Conservation (phyloP, 2,888 invertebrate species). For the Mamestra brassicae region DNA sequence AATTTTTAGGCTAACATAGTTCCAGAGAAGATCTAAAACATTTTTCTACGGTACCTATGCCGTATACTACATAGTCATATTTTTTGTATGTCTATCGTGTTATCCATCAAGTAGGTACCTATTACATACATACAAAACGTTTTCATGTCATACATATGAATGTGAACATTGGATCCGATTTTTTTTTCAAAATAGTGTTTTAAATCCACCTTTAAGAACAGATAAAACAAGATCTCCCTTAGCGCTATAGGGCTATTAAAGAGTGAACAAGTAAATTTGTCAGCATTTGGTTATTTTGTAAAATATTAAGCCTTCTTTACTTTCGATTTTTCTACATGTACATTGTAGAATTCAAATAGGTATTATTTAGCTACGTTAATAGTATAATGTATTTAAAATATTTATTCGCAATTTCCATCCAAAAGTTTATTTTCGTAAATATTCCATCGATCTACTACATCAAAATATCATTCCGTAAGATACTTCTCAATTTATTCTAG, state of each 20-base stretch:
- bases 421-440: slow-evolving; percentile 48
- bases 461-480: slow-evolving; percentile 47
- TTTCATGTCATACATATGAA: background rate
- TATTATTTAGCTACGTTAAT: slow-evolving; percentile 40
- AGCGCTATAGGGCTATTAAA: background rate
- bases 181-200: background rate
- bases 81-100: background rate
- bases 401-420: slow-evolving; percentile 32
- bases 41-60: background rate
- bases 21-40: background rate
- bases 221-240: background rate
- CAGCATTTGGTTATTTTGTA: background rate
- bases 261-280: background rate
- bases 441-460: slow-evolving; percentile 45
- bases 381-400: slow-evolving; percentile 53
- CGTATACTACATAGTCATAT: background rate
- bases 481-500: slow-evolving; percentile 53
- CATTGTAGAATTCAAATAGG: slow-evolving; percentile 12
- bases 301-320: slow-evolving; percentile 23
- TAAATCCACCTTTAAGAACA: background rate
- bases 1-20: background rate
- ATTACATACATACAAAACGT: background rate
- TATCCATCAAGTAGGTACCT: background rate
- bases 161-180: background rate
- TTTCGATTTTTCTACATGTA: slow-evolving; percentile 32